Base-by-base conservation (phyloP, 2,888 invertebrate species). In the Atethmia centrago region DNA sequence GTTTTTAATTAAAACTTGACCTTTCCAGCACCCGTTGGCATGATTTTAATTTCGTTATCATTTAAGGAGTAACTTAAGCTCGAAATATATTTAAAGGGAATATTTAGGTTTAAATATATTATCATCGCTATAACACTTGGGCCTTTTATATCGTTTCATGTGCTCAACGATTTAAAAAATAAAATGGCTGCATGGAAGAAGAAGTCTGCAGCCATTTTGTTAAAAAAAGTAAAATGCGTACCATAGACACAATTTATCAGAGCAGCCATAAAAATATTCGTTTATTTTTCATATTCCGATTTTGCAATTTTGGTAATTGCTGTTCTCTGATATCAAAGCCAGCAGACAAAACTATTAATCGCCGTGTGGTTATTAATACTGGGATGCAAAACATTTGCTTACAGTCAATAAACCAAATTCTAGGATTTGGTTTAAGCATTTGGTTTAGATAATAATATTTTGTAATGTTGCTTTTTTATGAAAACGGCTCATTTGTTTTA, bases 1-100 rank as follows among this genome's bases (percentile, higher is more conserved):
- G 28, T 49, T 71, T 83, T 63, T 56, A 74, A 75, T 73, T 83
- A 76, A n/a, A n/a, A 71, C 51, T 36, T 74, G 72, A 72, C 69
- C 58, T 76, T 79, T 62, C n/a, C 51, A 63, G 3, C n/a, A 59
- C 9, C 55, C 42, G 51, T 63, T 71, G 62, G 55, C 25, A 70
- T 63, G 53, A 79, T 79, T 71, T 63, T n/a, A 40, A 55, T 67
- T 80, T 66, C 28, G 14, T 62, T 70, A 71, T 69, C 19, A 66
- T 65, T 28, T 45, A 58, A 69, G 40, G 7, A 45, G 62, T 63
- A 36, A 56, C 28, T 66, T 49, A 66, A 47, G 42, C 21, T 5
- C 28, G 51, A 31, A 61, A 47, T 12, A 63, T 71, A 68, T 78
- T 65, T 25, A n/a, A 66, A 69, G 7, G 45, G 3, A 19, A 40